Evolutionary conservation across 2,797 vertebrate genomes (phyloP).

Genomic region (Anomalospiza imberbis): DNA sequence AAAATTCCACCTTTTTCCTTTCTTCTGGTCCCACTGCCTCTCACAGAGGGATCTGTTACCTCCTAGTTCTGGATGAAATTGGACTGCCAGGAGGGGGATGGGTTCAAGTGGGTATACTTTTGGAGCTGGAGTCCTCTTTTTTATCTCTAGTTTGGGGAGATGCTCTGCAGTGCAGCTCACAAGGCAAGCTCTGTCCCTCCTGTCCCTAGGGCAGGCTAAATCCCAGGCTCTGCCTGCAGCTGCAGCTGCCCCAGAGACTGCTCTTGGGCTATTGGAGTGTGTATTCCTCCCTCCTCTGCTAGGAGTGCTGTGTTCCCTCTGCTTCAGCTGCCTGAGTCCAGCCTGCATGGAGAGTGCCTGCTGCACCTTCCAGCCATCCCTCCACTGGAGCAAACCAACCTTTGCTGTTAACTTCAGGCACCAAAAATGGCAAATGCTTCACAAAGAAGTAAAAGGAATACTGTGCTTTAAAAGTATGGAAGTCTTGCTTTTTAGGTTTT

Average conservation of each 20-base stretch:
- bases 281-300: not conserved
- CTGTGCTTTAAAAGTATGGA: not conserved
- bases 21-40: no score
- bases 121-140: no score
- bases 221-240: not conserved
- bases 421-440: not conserved
- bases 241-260: not conserved
- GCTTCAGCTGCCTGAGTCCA: not conserved
- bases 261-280: fast-evolving
- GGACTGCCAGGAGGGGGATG: no score
- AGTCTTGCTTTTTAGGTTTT: not conserved
- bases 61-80: no score
- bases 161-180: not conserved
- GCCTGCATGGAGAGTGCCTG: fast-evolving
- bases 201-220: not conserved
- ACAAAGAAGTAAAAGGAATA: not conserved
- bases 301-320: not conserved
- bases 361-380: not conserved
- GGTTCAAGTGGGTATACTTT: no score
- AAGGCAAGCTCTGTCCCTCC: not conserved
- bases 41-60: no score
- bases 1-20: no score
- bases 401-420: not conserved
- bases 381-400: fast-evolving
- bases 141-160: not conserved